Percentiles rank a stretch among this genome's conserved stretches.
Conservation (phyloP, 2,113 vertebrate genomes). For the Hymenochirus boettgeri region DNA sequence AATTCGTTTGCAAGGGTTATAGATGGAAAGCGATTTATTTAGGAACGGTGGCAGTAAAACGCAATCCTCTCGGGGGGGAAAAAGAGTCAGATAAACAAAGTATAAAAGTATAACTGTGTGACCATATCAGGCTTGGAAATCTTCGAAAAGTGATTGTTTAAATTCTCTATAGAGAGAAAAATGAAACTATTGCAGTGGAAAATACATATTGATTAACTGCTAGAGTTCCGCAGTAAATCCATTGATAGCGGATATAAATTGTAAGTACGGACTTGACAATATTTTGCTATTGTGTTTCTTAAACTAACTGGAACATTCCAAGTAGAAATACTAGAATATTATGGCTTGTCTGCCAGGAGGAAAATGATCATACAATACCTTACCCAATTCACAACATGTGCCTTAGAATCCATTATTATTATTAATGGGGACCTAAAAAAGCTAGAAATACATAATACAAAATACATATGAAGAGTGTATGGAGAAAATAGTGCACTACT, state of each 20-base stretch:
- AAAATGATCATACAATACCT: too few relatives aligned
- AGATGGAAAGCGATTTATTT: conserved; percentile 18
- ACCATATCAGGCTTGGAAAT: conserved; percentile 7
- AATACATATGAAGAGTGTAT: too few relatives aligned
- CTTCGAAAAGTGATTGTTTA: conserved; percentile 17
- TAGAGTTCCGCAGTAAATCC: not conserved
- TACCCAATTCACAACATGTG: too few relatives aligned
- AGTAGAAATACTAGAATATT: too few relatives aligned
- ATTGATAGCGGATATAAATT: not conserved
- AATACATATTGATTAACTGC: not conserved
- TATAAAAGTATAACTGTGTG: conserved; percentile 25
- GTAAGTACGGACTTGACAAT: too few relatives aligned
- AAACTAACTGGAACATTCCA: too few relatives aligned
- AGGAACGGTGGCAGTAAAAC: conserved; percentile 10
- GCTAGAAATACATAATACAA: too few relatives aligned
- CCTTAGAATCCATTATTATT: too few relatives aligned
- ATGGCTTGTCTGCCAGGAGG: too few relatives aligned
- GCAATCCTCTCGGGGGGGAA: conserved; percentile 9
- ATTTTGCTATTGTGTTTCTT: too few relatives aligned
- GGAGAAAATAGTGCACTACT: too few relatives aligned
- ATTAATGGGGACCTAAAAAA: too few relatives aligned
- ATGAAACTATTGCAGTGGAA: not conserved
- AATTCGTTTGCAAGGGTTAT: conserved; percentile 15
- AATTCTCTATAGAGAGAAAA: conserved; percentile 12
- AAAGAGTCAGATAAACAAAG: conserved; percentile 17